Evolutionary conservation across 1,140 invertebrate species (phyloP), one percentile per base, ranked within the genome.

Genomic region (Temnothorax longispinosus): DNA sequence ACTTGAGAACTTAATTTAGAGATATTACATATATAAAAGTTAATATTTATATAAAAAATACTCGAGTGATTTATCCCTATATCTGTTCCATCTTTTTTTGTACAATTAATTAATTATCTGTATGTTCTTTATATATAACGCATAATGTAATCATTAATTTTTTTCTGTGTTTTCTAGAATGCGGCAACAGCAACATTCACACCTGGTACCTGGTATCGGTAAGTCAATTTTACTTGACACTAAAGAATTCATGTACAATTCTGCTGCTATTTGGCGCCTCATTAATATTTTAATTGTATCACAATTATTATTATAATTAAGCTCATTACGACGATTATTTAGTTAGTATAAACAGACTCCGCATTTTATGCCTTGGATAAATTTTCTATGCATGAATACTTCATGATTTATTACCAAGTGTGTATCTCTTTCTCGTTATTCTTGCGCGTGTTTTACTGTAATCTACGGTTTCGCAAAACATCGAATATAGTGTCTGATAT

Each of bases 311-410:
- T 38, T 44, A 75, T 38, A 11, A 47, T 84, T 44, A 74, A 38
- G 13, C n/a, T 84, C 56, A 15, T 82, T 74, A 58, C 6, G 27
- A 50, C 8, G 21, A 60, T 62, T 50, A 84, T 74, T 75, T 75
- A 84, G 89, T 75, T 75, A 84, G 89, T 91, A 91, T 91, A 91
- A 91, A 91, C 90, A 91, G 91, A 91, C 90, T 91, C 90, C 80
- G 89, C 90, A 91, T 91, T 11, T 67, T 69, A 56, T 50, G 21
- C 13, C 13, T 65, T 1, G 21, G 56, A 54, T 62, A 62, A 62
- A 54, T 52, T 64, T 69, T 65, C 21, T 85, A 21, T 27, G n/a
- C 35, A 1, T 81, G 21, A 27, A 50, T 69, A 72, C 3, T 69
- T 52, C 13, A 21, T 38, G 38, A 64, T 75, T 85, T 32, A 72